A percentile compares a stretch with the other conserved stretches of the same genome.
These are phyloP conservation scores for Cecropterus lyciades DNA, from an alignment of 1,140 invertebrate species.

Conservation along the genomic window DNA sequence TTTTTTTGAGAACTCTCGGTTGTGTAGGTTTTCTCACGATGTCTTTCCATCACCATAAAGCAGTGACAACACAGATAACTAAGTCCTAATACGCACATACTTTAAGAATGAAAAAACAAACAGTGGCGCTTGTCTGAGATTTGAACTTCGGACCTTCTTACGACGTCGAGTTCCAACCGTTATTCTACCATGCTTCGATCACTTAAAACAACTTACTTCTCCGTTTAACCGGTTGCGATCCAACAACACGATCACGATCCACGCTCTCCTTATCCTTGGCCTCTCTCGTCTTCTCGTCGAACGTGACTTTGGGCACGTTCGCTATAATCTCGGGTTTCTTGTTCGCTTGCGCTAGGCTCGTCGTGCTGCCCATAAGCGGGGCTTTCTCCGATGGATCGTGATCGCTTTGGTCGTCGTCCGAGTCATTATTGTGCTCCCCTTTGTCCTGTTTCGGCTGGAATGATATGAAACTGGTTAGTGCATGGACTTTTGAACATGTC, in stretches of 20 bases:
- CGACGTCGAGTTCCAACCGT: no score
- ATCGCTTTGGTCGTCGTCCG: conserved; percentile 70
- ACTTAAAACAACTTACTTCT: conserved; percentile 80
- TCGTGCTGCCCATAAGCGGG: conserved; percentile 76
- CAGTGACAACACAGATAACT: no score
- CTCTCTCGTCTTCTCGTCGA: conserved; percentile 49
- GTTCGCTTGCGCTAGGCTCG: conserved; percentile 49
- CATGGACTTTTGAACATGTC: conserved; percentile 12
- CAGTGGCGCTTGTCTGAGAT: no score
- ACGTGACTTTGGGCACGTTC: conserved; percentile 64
- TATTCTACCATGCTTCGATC: no score
- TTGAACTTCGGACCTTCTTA: no score
- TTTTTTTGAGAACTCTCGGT: no score
- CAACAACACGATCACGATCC: conserved; percentile 55
- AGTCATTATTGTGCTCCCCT: conserved; percentile 56
- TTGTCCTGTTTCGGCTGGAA: conserved; percentile 57
- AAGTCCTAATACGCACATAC: no score
- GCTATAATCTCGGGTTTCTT: conserved; percentile 74
- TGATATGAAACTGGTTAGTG: conserved; percentile 25
- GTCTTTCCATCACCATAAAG: no score
- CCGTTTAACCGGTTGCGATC: conserved; percentile 69
- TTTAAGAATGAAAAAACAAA: no score
- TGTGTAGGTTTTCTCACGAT: no score
- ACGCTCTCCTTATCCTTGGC: conserved; percentile 41
- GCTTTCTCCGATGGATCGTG: conserved; percentile 73